A percentile compares a stretch with the other conserved stretches of the same genome.
Conservation (phyloP, 2,797 vertebrate genomes). For the Telmatherina bonti region DNA sequence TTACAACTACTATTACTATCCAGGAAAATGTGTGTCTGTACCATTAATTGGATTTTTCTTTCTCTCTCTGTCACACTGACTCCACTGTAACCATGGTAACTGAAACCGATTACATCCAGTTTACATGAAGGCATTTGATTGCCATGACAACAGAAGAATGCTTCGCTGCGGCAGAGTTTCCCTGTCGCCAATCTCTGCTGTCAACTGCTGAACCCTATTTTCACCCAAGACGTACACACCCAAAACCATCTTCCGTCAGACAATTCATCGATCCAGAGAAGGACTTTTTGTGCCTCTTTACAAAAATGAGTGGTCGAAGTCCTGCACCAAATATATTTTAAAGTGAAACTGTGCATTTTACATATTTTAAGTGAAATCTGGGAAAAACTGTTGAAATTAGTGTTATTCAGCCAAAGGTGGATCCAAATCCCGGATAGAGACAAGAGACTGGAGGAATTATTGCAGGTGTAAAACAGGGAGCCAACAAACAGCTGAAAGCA, state of each 20-base stretch:
- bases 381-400: neutral
- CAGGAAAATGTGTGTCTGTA: neutral
- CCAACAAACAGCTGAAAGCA: neutral
- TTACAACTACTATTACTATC: too few relatives aligned
- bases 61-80: neutral
- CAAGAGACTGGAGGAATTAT: too few relatives aligned
- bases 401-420: too few relatives aligned
- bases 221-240: neutral
- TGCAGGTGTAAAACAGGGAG: neutral
- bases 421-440: too few relatives aligned
- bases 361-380: neutral
- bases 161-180: conserved; percentile 13
- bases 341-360: neutral
- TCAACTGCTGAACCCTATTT: neutral
- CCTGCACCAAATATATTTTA: neutral
- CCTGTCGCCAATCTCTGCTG: neutral
- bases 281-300: too few relatives aligned
- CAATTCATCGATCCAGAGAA: too few relatives aligned
- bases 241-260: too few relatives aligned
- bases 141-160: conserved; percentile 36
- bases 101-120: conserved; percentile 47
- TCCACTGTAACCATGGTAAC: conserved; percentile 56
- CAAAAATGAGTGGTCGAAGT: too few relatives aligned
- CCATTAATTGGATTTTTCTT: conserved; percentile 21
- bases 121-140: conserved; percentile 52